Evolutionary conservation across 2,113 vertebrate species (phyloP).

Genomic region (Myiozetetes cayanensis): DNA sequence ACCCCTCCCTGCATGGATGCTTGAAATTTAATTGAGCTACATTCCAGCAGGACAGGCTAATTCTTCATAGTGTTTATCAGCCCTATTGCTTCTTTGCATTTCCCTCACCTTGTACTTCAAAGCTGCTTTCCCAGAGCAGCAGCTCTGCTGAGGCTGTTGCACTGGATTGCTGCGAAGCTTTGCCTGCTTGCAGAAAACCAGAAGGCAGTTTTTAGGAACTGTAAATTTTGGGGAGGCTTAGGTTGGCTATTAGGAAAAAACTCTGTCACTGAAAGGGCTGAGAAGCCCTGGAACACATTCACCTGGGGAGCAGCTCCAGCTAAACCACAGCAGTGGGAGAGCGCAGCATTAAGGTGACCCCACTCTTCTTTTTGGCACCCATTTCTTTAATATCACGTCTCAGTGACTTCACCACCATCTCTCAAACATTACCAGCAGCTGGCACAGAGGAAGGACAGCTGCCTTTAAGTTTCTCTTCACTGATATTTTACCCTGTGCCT

Average conservation of each 20-base stretch:
- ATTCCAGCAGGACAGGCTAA: background rate
- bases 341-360: rapidly evolving
- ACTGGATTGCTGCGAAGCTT: background rate
- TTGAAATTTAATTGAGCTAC: background rate
- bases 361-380: background rate
- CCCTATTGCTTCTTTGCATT: background rate
- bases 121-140: background rate
- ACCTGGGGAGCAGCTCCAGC: background rate
- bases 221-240: background rate
- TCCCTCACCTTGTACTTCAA: background rate
- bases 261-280: background rate
- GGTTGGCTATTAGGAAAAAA: background rate
- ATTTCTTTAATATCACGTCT: background rate
- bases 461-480: background rate
- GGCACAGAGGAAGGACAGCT: background rate
- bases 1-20: background rate
- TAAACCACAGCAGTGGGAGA: rapidly evolving
- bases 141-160: background rate
- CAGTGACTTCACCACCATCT: background rate
- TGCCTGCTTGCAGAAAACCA: background rate
- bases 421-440: background rate
- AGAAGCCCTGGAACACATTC: background rate
- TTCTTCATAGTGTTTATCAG: background rate
- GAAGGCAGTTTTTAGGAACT: background rate
- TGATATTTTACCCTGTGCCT: background rate